phyloP scores from a whole-genome alignment of 2,888 invertebrate species.

The Malachius bipustulatus region DNA sequence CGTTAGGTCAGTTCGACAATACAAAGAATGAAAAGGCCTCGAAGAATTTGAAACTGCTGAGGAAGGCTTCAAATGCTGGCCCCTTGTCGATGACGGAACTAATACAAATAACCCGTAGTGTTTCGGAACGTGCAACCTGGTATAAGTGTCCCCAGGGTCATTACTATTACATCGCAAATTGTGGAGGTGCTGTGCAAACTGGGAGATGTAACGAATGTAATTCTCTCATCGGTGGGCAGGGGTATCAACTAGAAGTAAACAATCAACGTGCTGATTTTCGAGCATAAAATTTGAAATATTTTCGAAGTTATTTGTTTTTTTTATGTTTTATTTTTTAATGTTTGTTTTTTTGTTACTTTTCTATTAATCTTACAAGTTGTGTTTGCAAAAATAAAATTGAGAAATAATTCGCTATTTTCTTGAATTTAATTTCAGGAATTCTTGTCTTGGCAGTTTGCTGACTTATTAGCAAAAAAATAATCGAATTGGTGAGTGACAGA shows the following conservation, averaged over 20 bases:
- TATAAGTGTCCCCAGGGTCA: constrained; percentile 58
- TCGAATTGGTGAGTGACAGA: no score
- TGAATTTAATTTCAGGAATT: no score
- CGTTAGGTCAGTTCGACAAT: neutral
- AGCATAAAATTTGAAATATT: no score
- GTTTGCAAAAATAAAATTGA: no score
- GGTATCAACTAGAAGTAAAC: constrained; percentile 27
- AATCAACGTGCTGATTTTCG: constrained; percentile 42
- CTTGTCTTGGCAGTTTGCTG: no score
- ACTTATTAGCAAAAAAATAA: no score
- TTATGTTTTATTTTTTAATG: no score
- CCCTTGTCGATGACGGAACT: constrained; percentile 39
- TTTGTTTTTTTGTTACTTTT: no score
- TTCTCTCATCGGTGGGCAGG: constrained; percentile 36
- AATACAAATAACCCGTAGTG: constrained; percentile 46
- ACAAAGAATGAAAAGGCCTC: constrained; percentile 1
- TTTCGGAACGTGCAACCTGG: constrained; percentile 50
- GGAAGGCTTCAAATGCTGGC: neutral
- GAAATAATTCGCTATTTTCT: no score
- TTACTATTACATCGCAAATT: constrained; percentile 51
- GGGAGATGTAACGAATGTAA: constrained; percentile 47
- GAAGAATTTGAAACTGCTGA: constrained; percentile 8
- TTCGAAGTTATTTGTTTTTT: no score
- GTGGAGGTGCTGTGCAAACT: constrained; percentile 50
- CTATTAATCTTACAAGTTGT: no score